phyloP scores from a whole-genome alignment of 2,113 vertebrate species.

The Alosa alosa region DNA sequence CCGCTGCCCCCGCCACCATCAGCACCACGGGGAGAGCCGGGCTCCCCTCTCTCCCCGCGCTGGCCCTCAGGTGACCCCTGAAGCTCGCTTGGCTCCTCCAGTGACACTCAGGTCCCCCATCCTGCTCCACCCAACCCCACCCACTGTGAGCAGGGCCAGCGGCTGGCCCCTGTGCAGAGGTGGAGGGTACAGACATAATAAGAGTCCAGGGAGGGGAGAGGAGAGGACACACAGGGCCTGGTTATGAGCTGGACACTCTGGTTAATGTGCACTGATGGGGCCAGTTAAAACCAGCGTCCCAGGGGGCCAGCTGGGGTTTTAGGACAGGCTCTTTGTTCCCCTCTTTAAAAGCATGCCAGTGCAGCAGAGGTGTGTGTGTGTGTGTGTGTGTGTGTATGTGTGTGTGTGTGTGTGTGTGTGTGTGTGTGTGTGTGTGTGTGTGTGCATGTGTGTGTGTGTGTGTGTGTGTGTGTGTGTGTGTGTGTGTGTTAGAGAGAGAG shows the following conservation, averaged over 20 bases:
- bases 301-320: neutral
- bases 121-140: neutral
- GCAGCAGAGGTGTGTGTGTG: no score
- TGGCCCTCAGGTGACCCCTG: neutral
- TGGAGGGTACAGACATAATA: neutral
- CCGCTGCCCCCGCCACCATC: no score
- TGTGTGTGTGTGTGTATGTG: neutral
- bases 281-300: no score
- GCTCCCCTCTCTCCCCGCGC: neutral
- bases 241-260: neutral
- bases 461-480: constrained; percentile 48
- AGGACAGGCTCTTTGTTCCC: neutral
- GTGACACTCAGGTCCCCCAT: neutral
- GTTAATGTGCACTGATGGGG: neutral
- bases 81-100: neutral
- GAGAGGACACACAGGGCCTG: neutral
- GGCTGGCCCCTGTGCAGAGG: neutral
- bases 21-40: neutral
- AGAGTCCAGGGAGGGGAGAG: neutral
- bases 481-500: constrained; percentile 37
- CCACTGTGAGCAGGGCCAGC: neutral
- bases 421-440: neutral
- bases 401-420: constrained; percentile 17
- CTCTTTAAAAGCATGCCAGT: constrained; percentile 8
- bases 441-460: constrained; percentile 35